A percentile compares a stretch with the other conserved stretches of the same genome.
Evolutionary conservation across 2,888 invertebrate genomes (phyloP).

Genomic region (Chirona hameri): DNA sequence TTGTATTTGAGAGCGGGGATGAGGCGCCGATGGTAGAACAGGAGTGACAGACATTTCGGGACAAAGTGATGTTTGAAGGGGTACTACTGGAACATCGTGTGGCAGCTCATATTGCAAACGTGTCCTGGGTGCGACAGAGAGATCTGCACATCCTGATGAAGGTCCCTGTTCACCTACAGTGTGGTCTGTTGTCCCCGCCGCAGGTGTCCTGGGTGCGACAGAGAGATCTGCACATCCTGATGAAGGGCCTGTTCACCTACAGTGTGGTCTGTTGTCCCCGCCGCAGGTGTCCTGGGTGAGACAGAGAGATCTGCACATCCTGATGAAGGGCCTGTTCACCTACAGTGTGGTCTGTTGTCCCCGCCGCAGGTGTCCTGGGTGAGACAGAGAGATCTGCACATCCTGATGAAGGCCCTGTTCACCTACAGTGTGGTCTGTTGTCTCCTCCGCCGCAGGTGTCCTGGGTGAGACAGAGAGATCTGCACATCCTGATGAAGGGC

Average conservation of each 20-base stretch:
- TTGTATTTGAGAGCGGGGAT: too few species aligned
- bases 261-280: too few species aligned
- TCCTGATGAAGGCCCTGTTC: slow-evolving; percentile 65
- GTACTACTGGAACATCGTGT: too few species aligned
- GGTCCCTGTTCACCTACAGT: too few species aligned
- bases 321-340: slow-evolving; percentile 66
- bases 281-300: slow-evolving; percentile 79
- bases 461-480: slow-evolving; percentile 77
- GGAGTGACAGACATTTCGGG: too few species aligned
- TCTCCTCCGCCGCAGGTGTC: slow-evolving; percentile 62
- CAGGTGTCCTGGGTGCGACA: slow-evolving; percentile 85
- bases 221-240: slow-evolving; percentile 71
- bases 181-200: background rate
- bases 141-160: too few species aligned
- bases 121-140: too few species aligned
- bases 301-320: slow-evolving; percentile 72
- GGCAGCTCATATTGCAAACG: too few species aligned
- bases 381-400: slow-evolving; percentile 73
- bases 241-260: slow-evolving; percentile 67
- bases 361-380: slow-evolving; percentile 74
- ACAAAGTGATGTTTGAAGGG: too few species aligned
- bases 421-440: too few species aligned
- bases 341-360: too few species aligned
- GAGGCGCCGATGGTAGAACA: too few species aligned
- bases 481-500: slow-evolving; percentile 69